Evolutionary conservation across 2,113 vertebrate species (phyloP).

Genomic region (Scartelaos histophorus): DNA sequence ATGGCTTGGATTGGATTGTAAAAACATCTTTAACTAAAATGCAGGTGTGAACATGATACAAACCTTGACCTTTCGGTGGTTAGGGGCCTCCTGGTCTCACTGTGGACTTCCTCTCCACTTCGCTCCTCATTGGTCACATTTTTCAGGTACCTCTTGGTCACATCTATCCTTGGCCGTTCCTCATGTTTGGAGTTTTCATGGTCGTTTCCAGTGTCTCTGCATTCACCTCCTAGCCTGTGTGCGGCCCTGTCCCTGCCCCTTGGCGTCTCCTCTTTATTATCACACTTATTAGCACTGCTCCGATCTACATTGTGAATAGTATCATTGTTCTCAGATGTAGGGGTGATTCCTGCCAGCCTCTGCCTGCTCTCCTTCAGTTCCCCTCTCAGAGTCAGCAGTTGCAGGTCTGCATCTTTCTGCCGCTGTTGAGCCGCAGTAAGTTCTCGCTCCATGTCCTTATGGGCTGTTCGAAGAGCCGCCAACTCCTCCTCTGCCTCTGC

Average conservation of each 20-base stretch:
- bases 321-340: constrained; percentile 14
- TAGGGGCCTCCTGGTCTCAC: constrained; percentile 25
- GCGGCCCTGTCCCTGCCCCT: constrained; percentile 46
- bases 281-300: constrained; percentile 20
- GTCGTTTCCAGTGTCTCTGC: constrained; percentile 23
- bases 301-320: constrained; percentile 30
- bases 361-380: constrained; percentile 68
- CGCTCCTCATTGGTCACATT: constrained; percentile 64
- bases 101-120: constrained; percentile 43
- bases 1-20: not conserved
- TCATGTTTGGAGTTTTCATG: constrained; percentile 44
- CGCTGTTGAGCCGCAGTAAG: constrained; percentile 60
- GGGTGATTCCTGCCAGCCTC: constrained; percentile 35
- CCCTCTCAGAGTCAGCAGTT: constrained; percentile 59
- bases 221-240: constrained; percentile 32
- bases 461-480: constrained; percentile 40
- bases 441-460: constrained; percentile 65
- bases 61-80: constrained; percentile 74
- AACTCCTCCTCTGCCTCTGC: constrained; percentile 79
- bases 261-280: constrained; percentile 32
- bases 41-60: constrained; percentile 3
- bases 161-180: constrained; percentile 27
- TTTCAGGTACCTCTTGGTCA: constrained; percentile 64
- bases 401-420: constrained; percentile 64
- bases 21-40: not conserved